These are phyloP conservation scores for Xenentodon cancila DNA, from an alignment of 2,797 vertebrate genomes.

Conservation along the genomic window DNA sequence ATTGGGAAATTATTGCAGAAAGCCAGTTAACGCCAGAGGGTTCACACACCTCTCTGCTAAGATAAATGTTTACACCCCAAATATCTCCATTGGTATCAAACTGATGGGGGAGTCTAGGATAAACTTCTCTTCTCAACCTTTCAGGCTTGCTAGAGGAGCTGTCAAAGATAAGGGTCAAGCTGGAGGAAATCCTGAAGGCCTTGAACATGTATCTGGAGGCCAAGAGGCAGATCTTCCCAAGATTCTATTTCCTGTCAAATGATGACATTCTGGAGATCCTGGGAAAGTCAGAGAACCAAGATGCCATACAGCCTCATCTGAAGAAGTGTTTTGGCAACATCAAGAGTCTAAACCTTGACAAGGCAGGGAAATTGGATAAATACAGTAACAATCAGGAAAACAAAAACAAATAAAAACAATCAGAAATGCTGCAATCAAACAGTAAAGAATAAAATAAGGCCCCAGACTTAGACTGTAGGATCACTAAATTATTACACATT, in stretches of 20 bases:
- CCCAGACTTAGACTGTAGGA: too few relatives aligned
- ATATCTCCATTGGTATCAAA: too few relatives aligned
- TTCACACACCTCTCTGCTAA: too few relatives aligned
- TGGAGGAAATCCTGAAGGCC: constrained; percentile 91
- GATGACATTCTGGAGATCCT: constrained; percentile 92
- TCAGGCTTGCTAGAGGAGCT: constrained; percentile 86
- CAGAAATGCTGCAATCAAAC: too few relatives aligned
- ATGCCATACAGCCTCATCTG: constrained; percentile 89
- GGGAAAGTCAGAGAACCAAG: constrained; percentile 88
- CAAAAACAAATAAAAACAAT: too few relatives aligned
- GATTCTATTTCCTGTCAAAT: constrained; percentile 92
- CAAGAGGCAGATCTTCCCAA: constrained; percentile 90
- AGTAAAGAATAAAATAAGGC: too few relatives aligned
- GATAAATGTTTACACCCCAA: too few relatives aligned
- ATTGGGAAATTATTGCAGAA: too few relatives aligned
- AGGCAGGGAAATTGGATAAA: constrained; percentile 65
- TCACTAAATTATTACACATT: too few relatives aligned
- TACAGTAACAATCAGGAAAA: neutral
- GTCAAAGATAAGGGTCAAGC: constrained; percentile 79
- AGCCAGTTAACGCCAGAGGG: too few relatives aligned
- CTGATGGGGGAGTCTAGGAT: too few relatives aligned
- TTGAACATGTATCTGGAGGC: constrained; percentile 91
- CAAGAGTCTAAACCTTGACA: constrained; percentile 83
- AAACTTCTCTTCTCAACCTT: neutral
- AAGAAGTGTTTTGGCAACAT: constrained; percentile 94